Conservation (phyloP, 2,797 vertebrate species). For the Pipistrellus pipistrellus region DNA sequence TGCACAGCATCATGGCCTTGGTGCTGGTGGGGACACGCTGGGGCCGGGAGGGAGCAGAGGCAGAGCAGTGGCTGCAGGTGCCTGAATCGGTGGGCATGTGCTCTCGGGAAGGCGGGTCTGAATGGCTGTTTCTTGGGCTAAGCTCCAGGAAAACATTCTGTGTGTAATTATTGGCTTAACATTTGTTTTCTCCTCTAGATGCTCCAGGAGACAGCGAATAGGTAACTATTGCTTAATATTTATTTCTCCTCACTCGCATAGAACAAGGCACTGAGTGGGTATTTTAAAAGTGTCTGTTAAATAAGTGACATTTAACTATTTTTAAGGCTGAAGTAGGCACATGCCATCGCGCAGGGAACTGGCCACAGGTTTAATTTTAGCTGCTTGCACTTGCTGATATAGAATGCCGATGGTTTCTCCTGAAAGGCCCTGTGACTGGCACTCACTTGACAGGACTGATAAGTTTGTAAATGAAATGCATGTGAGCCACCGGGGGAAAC, state of each 20-base stretch:
- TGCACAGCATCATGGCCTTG: too few species aligned
- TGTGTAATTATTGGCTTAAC: too few species aligned
- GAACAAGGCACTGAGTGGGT: not conserved
- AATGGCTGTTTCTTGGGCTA: too few species aligned
- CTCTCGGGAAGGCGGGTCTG: too few species aligned
- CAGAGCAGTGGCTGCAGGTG: too few species aligned
- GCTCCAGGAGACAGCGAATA: not conserved
- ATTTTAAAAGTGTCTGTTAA: constrained; percentile 34
- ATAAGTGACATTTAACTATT: not conserved
- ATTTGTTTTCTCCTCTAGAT: not conserved
- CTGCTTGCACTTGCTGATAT: not conserved
- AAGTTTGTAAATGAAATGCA: not conserved
- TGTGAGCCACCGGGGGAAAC: not conserved
- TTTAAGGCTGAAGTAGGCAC: not conserved
- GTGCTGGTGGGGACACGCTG: too few species aligned
- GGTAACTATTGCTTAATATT: not conserved
- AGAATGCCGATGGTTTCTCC: not conserved
- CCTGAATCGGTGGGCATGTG: too few species aligned
- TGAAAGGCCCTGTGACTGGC: not conserved
- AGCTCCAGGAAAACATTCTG: too few species aligned
- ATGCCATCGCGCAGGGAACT: not conserved
- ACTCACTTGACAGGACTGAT: not conserved
- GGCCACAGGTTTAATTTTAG: not conserved
- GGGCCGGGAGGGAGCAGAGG: too few species aligned
- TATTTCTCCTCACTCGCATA: not conserved